These are phyloP conservation scores for Pandemis corylana DNA, from an alignment of 2,888 invertebrate species.

Conservation along the genomic window DNA sequence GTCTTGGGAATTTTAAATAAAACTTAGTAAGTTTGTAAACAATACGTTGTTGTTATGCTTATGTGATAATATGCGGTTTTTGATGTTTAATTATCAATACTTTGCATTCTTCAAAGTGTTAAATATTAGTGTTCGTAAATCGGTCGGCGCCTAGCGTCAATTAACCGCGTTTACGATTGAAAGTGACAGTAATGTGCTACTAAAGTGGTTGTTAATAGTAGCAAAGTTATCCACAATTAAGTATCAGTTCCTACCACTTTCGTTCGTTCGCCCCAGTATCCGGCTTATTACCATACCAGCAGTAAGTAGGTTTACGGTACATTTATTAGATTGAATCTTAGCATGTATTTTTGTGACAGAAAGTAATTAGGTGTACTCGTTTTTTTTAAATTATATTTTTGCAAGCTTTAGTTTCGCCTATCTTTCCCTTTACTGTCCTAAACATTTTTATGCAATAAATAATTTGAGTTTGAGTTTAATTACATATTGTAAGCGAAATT, in stretches of 20 bases:
- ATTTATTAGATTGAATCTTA: not conserved
- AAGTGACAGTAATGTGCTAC: slow-evolving; percentile 41
- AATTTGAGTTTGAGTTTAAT: too few species aligned
- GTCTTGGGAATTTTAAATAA: slow-evolving; percentile 45
- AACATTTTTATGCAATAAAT: too few species aligned
- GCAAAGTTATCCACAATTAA: slow-evolving; percentile 29
- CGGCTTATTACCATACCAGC: slow-evolving; percentile 42
- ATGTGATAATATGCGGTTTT: slow-evolving; percentile 11
- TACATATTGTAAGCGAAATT: too few species aligned
- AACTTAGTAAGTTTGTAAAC: slow-evolving; percentile 43
- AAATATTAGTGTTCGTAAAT: slow-evolving; percentile 9
- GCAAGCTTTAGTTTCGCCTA: too few species aligned
- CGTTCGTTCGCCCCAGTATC: slow-evolving; percentile 48
- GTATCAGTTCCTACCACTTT: slow-evolving; percentile 43
- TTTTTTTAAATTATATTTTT: not conserved
- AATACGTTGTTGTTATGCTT: slow-evolving; percentile 3
- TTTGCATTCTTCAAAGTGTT: slow-evolving; percentile 18
- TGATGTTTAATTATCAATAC: slow-evolving; percentile 5
- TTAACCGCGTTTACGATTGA: slow-evolving; percentile 11
- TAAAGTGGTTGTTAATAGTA: slow-evolving; percentile 34
- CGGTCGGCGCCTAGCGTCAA: not conserved
- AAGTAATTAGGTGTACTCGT: not conserved
- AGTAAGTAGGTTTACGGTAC: slow-evolving; percentile 36
- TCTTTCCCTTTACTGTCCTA: too few species aligned
- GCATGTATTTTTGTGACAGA: not conserved